These are phyloP conservation scores for Acipenser ruthenus DNA, from an alignment of 2,797 vertebrate genomes.

Conservation along the genomic window DNA sequence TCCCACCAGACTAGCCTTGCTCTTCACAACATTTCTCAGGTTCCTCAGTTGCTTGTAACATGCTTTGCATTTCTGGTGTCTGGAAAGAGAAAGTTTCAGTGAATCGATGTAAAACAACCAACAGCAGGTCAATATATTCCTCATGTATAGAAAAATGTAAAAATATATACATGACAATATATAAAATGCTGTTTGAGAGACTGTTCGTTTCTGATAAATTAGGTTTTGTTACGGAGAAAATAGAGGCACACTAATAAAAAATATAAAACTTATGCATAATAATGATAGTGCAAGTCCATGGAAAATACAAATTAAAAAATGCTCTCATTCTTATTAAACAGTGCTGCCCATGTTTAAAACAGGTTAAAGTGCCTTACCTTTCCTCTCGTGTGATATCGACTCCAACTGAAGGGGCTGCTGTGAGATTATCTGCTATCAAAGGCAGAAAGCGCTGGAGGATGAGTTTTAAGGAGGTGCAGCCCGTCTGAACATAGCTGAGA, in stretches of 20 bases:
- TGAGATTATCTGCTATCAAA: conserved; percentile 81
- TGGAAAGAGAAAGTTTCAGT: conserved; percentile 33
- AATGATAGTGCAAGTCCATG: neutral
- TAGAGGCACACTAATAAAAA: neutral
- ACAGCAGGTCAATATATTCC: neutral
- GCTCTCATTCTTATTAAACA: neutral
- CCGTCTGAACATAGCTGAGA: conserved; percentile 83
- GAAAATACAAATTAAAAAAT: neutral
- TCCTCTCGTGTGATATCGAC: conserved; percentile 92
- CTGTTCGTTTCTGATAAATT: neutral
- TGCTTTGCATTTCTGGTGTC: conserved; percentile 76
- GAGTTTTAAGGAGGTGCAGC: conserved; percentile 83
- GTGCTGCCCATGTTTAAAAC: neutral
- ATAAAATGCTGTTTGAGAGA: neutral
- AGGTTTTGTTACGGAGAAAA: neutral
- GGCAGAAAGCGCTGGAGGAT: conserved; percentile 86
- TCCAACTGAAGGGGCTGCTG: conserved; percentile 78
- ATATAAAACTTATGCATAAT: neutral
- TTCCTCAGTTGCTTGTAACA: conserved; percentile 84
- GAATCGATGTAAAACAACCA: conserved; percentile 1
- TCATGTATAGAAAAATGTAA: too few species aligned
- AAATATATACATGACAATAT: too few species aligned
- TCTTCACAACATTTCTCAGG: conserved; percentile 75
- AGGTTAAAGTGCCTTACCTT: conserved; percentile 53
- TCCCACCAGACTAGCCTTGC: conserved; percentile 72